phyloP scores from a whole-genome alignment of 2,888 invertebrate genomes.

The Phortica okadai region DNA sequence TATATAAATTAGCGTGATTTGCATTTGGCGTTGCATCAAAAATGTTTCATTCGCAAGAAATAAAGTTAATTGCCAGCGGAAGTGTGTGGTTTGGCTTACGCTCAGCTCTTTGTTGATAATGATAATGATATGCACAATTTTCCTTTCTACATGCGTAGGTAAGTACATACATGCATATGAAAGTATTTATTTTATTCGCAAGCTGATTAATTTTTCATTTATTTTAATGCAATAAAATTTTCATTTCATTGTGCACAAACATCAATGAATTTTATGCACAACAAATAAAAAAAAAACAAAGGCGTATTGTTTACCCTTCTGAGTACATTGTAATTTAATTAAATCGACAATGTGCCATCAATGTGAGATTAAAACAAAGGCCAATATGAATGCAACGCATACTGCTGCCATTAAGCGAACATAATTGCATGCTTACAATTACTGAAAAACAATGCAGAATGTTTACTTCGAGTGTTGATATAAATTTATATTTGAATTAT shows the following conservation, averaged over 20 bases:
- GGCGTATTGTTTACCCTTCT: constrained; percentile 49
- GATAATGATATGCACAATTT: neutral
- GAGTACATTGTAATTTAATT: neutral
- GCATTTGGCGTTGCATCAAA: constrained; percentile 21
- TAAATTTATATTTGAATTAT: no score
- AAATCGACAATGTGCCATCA: neutral
- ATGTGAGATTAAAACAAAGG: neutral
- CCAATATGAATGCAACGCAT: no score
- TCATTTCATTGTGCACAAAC: constrained; percentile 32
- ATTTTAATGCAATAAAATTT: constrained; percentile 20
- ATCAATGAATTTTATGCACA: constrained; percentile 21
- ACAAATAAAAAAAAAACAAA: constrained; percentile 2
- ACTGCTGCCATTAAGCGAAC: no score
- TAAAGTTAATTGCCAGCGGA: constrained; percentile 12
- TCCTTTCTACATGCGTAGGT: neutral
- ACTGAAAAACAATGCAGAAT: no score
- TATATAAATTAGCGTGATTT: neutral
- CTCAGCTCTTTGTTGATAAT: neutral
- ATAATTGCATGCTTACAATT: no score
- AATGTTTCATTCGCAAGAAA: neutral
- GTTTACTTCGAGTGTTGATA: no score
- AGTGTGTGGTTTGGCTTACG: neutral
- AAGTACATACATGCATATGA: neutral
- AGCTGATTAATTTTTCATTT: constrained; percentile 42
- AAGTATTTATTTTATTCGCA: neutral